Percentiles rank a stretch among this genome's conserved stretches.
Conservation (phyloP, 2,797 vertebrate genomes). For the Crax fasciolata region DNA sequence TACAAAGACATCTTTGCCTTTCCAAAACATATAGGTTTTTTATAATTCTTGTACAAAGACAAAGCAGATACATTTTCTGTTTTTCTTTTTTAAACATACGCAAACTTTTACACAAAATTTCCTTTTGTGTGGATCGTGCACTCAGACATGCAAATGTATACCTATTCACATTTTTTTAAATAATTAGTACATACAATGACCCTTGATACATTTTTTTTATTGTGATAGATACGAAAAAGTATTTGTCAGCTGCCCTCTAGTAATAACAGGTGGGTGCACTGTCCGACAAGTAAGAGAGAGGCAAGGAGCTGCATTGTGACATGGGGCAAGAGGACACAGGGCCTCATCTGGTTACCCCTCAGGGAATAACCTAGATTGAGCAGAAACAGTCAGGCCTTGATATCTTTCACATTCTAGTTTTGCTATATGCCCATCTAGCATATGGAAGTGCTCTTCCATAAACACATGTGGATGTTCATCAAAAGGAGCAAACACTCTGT, state of each 20-base stretch:
- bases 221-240: not conserved
- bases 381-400: not conserved
- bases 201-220: not conserved
- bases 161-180: not conserved
- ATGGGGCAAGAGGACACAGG: not conserved
- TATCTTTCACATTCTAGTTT: not conserved
- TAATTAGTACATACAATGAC: not conserved
- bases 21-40: not conserved
- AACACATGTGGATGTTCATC: not conserved
- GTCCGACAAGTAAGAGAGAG: not conserved
- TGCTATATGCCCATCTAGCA: not conserved
- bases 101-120: not conserved
- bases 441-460: not conserved
- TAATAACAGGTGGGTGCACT: not conserved
- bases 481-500: not conserved
- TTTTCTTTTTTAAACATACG: not conserved
- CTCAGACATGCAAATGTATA: not conserved
- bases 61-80: not conserved
- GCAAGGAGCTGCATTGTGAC: not conserved
- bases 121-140: not conserved
- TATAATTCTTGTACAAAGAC: not conserved
- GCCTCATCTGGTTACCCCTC: not conserved
- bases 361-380: not conserved
- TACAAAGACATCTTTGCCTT: not conserved
- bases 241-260: not conserved